Conservation (phyloP, 1,140 invertebrate species). For the Atta texana region DNA sequence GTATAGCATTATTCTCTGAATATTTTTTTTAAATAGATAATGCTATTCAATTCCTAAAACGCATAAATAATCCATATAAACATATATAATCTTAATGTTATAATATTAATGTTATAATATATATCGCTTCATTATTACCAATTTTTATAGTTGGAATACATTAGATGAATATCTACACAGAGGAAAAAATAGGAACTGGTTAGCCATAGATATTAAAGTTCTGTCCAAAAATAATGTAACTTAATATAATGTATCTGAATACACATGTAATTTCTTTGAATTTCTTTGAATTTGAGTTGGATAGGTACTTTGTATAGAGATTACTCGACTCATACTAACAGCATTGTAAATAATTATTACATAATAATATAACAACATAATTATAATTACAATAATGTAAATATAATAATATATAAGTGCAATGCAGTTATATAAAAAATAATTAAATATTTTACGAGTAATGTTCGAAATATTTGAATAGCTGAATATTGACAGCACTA, state of each 20-base stretch:
- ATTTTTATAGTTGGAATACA: background rate
- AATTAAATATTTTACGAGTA: slow-evolving; percentile 14
- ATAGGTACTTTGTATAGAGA: background rate
- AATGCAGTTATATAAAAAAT: slow-evolving; percentile 12
- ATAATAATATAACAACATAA: slow-evolving; percentile 34
- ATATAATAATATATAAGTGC: slow-evolving; percentile 44
- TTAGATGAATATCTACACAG: background rate
- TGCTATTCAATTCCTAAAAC: slow-evolving; percentile 13
- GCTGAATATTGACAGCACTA: slow-evolving; percentile 43
- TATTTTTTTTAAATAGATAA: background rate
- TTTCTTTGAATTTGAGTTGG: slow-evolving; percentile 18
- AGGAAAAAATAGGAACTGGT: slow-evolving; percentile 5
- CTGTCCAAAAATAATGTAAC: slow-evolving; percentile 6
- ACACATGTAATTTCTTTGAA: background rate
- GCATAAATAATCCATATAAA: background rate
- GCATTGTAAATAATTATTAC: slow-evolving; percentile 32
- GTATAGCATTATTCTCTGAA: slow-evolving; percentile 33
- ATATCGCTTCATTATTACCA: slow-evolving; percentile 9
- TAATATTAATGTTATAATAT: too few relatives aligned
- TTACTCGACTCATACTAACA: slow-evolving; percentile 12
- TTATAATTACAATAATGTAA: slow-evolving; percentile 44
- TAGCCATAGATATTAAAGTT: background rate
- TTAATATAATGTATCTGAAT: slow-evolving; percentile 13
- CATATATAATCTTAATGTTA: slow-evolving; percentile 24
- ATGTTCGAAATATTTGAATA: slow-evolving; percentile 4